Conservation (phyloP, 2,113 vertebrate genomes). For the Thryonomys swinderianus region DNA sequence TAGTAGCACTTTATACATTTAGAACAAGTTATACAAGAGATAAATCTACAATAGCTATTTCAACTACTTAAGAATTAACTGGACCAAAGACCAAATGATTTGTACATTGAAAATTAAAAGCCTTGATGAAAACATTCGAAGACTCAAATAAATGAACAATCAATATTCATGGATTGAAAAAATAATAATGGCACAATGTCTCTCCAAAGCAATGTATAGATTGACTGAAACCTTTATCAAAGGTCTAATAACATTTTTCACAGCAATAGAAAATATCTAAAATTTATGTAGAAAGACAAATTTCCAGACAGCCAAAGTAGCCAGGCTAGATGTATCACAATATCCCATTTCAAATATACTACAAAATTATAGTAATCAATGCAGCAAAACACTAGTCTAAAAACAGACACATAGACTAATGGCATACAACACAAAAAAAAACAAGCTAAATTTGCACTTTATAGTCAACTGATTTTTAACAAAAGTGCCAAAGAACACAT, state of each 20-base stretch:
- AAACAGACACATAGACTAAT: background rate
- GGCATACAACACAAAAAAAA: background rate
- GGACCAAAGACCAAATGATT: background rate
- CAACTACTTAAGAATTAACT: background rate
- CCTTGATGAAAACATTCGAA: background rate
- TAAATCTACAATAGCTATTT: background rate
- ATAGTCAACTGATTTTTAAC: background rate
- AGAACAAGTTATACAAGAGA: background rate
- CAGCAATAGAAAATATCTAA: background rate
- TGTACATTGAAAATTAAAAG: background rate
- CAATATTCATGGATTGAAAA: background rate
- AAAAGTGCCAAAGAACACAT: background rate
- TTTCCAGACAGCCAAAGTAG: background rate
- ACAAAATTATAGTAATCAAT: background rate
- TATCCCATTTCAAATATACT: background rate
- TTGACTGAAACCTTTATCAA: background rate
- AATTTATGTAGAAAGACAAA: background rate
- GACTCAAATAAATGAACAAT: background rate
- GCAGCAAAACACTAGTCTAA: background rate
- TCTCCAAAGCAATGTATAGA: background rate
- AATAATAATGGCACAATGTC: background rate
- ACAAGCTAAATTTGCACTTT: background rate
- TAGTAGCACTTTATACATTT: background rate
- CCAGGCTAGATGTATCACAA: background rate
- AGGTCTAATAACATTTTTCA: background rate